These are phyloP conservation scores for Drosophila bocki DNA, from an alignment of 1,140 invertebrate genomes.

Conservation along the genomic window DNA sequence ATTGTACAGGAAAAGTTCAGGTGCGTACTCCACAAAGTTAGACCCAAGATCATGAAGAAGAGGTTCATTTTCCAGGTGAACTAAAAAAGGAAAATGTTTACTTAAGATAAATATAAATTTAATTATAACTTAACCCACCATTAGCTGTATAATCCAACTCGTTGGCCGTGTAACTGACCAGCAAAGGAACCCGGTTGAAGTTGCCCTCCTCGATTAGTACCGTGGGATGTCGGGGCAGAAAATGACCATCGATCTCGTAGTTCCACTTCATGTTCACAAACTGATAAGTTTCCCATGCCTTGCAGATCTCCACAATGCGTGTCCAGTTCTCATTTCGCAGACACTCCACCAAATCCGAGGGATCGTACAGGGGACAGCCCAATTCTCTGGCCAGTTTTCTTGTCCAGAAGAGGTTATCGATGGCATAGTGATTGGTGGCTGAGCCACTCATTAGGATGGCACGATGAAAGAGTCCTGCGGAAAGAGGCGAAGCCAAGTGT, in stretches of 20 bases:
- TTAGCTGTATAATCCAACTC: slow-evolving; percentile 88
- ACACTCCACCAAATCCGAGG: slow-evolving; percentile 60
- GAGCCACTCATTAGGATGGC: slow-evolving; percentile 89
- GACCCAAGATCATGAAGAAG: slow-evolving; percentile 65
- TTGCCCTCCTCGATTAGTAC: slow-evolving; percentile 86
- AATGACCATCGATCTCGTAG: slow-evolving; percentile 67
- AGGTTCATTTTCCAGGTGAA: slow-evolving; percentile 44
- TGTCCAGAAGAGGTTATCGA: slow-evolving; percentile 72
- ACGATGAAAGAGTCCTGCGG: slow-evolving; percentile 87
- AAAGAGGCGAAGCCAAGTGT: slow-evolving; percentile 86
- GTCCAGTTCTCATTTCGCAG: slow-evolving; percentile 69
- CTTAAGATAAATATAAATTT: no score
- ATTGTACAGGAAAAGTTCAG: slow-evolving; percentile 78
- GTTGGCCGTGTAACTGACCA: slow-evolving; percentile 88
- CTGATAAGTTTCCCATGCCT: slow-evolving; percentile 62
- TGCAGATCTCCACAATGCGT: slow-evolving; percentile 52
- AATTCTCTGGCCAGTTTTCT: slow-evolving; percentile 59
- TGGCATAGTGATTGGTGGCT: slow-evolving; percentile 86
- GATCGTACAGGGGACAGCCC: slow-evolving; percentile 62
- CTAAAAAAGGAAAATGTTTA: slow-evolving; percentile 10
- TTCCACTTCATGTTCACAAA: slow-evolving; percentile 79
- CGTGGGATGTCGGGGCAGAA: slow-evolving; percentile 85
- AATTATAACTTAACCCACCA: slow-evolving; percentile 39
- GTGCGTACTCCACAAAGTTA: slow-evolving; percentile 67
- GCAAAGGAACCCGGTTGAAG: slow-evolving; percentile 88